phyloP scores from a whole-genome alignment of 1,140 invertebrate genomes.

The Macrocentrus cingulum region DNA sequence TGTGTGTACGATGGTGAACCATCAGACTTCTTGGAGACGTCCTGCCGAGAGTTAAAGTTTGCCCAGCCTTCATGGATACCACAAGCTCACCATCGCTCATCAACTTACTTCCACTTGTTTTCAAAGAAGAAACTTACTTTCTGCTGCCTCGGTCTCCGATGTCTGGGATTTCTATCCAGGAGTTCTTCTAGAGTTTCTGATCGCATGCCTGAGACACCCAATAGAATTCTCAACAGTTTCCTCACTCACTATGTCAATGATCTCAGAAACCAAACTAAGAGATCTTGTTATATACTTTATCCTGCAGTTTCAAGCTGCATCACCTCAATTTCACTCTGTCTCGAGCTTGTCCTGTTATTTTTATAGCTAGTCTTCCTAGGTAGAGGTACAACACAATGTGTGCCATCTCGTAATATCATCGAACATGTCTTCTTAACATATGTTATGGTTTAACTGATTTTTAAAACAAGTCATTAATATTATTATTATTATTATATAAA shows the following conservation, averaged over 20 bases:
- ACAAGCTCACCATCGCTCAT: slow-evolving; percentile 16
- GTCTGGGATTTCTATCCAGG: not conserved
- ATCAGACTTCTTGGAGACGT: too few relatives aligned
- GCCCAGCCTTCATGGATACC: not conserved
- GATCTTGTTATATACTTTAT: slow-evolving; percentile 1
- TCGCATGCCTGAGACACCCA: slow-evolving; percentile 10
- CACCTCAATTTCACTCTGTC: too few relatives aligned
- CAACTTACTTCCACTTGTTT: slow-evolving; percentile 27
- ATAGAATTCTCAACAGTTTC: slow-evolving; percentile 21
- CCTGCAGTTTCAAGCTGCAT: not conserved
- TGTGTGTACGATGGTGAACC: too few relatives aligned
- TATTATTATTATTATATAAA: not conserved
- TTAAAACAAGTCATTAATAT: too few relatives aligned
- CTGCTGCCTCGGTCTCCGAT: slow-evolving; percentile 1
- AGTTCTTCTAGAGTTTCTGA: slow-evolving; percentile 12
- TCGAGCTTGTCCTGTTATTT: not conserved
- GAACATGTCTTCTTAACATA: too few relatives aligned
- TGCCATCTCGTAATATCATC: too few relatives aligned
- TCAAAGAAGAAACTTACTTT: slow-evolving; percentile 20
- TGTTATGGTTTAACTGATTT: too few relatives aligned
- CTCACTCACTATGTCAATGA: not conserved
- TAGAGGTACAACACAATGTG: too few relatives aligned
- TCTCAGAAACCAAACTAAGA: not conserved
- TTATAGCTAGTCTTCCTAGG: too few relatives aligned
- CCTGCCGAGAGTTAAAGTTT: slow-evolving; percentile 12